Evolutionary conservation across 2,888 invertebrate species (phyloP), one percentile per base, ranked within the genome.

Genomic region (Selenia dentaria): DNA sequence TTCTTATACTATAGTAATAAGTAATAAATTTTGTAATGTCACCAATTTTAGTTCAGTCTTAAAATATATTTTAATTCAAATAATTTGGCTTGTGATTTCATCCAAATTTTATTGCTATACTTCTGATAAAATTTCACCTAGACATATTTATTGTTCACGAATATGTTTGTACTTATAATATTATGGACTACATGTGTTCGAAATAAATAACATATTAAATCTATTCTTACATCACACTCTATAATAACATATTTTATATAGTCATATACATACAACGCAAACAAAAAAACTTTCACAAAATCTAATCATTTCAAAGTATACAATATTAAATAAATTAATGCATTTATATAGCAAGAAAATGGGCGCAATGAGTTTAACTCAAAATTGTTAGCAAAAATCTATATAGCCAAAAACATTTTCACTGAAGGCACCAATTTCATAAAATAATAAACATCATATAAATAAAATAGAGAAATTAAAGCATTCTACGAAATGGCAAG

Each of bases 341-440:
- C 77, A 81, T 83, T 77, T 83, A 80, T 79, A 73, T 83, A 78
- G 79, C 83, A 83, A 83, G 79, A 77, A 59, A 70, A 70, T 67
- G 70, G 84, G 83, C 81, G 64, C 42, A 22, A 51, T 76, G 88
- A 88, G 88, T 88, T 85, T 79, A 66, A 88, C 88, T 88, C 88
- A 80, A 75, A 58, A 40, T 57, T 8, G 8, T 57, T 55, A 41
- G 41, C 45, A 57, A 54, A 59, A 59, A 64, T 58, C 62, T 67
- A 63, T 58, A 56, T 52, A 48, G 46, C 45, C 8, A 50, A 28
- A 41, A 47, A 27, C 49, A 44, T 53, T 45, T 32, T 26, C 8
- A 38, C 6, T 48, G 43, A 55, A 56, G 54, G 58, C 58, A 63
- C 51, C 48, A 42, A 55, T 42, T 8, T 41, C 32, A 36, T 40